These are phyloP conservation scores for Cinclus mexicanus DNA, from an alignment of 2,113 vertebrate species.

Conservation along the genomic window DNA sequence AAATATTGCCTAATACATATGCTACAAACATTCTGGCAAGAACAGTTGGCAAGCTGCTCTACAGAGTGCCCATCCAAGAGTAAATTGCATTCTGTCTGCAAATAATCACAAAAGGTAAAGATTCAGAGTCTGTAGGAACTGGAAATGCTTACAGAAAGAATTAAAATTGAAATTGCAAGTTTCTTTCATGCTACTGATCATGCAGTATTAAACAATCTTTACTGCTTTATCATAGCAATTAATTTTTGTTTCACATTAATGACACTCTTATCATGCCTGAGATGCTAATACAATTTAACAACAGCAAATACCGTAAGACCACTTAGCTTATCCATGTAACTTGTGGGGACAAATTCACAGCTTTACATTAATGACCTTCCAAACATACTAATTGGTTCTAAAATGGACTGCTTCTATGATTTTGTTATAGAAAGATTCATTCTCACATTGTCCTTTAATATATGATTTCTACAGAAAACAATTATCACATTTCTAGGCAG, in stretches of 20 bases:
- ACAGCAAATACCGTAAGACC: background rate
- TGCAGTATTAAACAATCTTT: conserved; percentile 15
- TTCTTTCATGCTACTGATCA: conserved; percentile 11
- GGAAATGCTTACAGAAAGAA: background rate
- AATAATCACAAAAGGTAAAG: background rate
- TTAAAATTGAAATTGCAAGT: background rate
- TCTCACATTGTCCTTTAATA: background rate
- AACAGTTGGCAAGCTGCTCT: background rate
- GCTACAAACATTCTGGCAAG: background rate
- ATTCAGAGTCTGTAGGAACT: background rate
- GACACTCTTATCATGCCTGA: conserved; percentile 28
- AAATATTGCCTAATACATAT: background rate
- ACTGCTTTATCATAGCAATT: conserved; percentile 47
- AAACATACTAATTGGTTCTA: background rate
- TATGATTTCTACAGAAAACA: background rate
- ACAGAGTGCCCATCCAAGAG: background rate
- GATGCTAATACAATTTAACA: conserved; percentile 43
- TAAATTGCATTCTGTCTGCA: background rate
- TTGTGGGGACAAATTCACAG: background rate
- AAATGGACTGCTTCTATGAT: background rate
- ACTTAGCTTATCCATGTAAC: conserved; percentile 8
- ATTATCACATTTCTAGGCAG: background rate
- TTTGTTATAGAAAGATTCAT: background rate
- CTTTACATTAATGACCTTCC: background rate
- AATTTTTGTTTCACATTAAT: conserved; percentile 52